A percentile compares a stretch with the other conserved stretches of the same genome.
Conservation (phyloP, 2,888 invertebrate genomes). For the Amblyjoppa fuscipennis region DNA sequence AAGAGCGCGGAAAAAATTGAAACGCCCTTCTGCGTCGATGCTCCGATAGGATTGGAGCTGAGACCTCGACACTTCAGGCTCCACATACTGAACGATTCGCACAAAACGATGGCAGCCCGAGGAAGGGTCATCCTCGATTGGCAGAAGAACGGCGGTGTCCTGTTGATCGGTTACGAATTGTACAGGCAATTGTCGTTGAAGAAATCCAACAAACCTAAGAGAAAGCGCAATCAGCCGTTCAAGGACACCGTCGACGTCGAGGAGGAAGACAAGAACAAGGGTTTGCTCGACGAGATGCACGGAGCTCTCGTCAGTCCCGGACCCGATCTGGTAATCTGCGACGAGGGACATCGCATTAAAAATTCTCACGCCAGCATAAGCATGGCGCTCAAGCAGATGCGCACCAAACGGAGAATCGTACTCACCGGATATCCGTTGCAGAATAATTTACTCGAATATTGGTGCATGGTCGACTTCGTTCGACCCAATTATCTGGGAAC, state of each 20-base stretch:
- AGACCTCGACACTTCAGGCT: slow-evolving; percentile 94
- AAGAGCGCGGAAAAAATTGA: slow-evolving; percentile 77
- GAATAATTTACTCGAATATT: slow-evolving; percentile 98
- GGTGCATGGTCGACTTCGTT: slow-evolving; percentile 99
- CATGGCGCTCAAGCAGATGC: slow-evolving; percentile 96
- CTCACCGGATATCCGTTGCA: slow-evolving; percentile 99
- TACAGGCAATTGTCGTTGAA: slow-evolving; percentile 95
- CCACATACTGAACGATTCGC: slow-evolving; percentile 96
- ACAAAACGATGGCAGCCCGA: slow-evolving; percentile 95
- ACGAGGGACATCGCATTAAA: slow-evolving; percentile 99
- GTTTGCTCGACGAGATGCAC: slow-evolving; percentile 94
- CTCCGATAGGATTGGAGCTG: slow-evolving; percentile 79
- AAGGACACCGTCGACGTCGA: slow-evolving; percentile 86
- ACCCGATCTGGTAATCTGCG: slow-evolving; percentile 97
- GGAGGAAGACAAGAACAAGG: slow-evolving; percentile 89
- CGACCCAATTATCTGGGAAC: slow-evolving; percentile 98
- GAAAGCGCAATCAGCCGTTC: slow-evolving; percentile 85
- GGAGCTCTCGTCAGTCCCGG: slow-evolving; percentile 95
- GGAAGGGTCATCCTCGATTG: slow-evolving; percentile 95
- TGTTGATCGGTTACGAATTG: slow-evolving; percentile 98
- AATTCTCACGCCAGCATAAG: slow-evolving; percentile 99
- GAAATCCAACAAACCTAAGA: slow-evolving; percentile 89
- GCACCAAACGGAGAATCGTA: slow-evolving; percentile 97
- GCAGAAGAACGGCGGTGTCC: slow-evolving; percentile 95
- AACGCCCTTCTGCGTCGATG: slow-evolving; percentile 81